Percentiles rank a stretch among this genome's conserved stretches.
Evolutionary conservation across 2,113 vertebrate genomes (phyloP).

Genomic region (Clinocottus analis): DNA sequence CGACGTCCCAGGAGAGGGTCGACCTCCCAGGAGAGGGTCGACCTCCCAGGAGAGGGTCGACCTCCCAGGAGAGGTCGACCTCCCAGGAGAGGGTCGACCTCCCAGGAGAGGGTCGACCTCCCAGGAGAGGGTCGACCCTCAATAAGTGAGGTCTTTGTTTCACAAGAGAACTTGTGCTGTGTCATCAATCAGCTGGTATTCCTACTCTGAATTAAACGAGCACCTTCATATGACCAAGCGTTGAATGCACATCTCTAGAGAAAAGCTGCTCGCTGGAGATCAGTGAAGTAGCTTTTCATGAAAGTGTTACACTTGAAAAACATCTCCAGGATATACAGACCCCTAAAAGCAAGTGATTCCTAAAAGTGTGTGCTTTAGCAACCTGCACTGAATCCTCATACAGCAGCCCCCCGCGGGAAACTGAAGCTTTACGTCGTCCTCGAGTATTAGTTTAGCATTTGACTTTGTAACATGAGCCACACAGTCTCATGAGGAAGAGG

Average conservation of each 20-base stretch:
- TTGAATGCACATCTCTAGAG: background rate
- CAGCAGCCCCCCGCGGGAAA: too few relatives aligned
- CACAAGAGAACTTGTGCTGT: background rate
- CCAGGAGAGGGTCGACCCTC: background rate
- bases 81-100: background rate
- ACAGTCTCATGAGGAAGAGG: too few relatives aligned
- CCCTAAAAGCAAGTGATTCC: background rate
- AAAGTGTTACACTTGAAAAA: background rate
- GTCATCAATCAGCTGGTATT: background rate
- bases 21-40: background rate
- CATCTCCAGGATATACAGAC: background rate
- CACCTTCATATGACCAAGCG: background rate
- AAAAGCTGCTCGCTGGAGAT: background rate
- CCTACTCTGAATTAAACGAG: too few relatives aligned
- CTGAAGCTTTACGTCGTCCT: too few relatives aligned
- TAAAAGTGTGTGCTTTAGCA: background rate
- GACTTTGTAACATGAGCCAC: too few relatives aligned
- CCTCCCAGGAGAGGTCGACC: background rate
- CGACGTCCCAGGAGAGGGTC: background rate
- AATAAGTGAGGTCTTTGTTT: background rate
- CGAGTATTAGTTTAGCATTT: too few relatives aligned
- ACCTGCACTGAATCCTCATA: background rate
- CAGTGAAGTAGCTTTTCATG: background rate
- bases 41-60: background rate
- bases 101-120: background rate